phyloP scores from a whole-genome alignment of 1,140 invertebrate species.

The Drosophila sturtevanti region DNA sequence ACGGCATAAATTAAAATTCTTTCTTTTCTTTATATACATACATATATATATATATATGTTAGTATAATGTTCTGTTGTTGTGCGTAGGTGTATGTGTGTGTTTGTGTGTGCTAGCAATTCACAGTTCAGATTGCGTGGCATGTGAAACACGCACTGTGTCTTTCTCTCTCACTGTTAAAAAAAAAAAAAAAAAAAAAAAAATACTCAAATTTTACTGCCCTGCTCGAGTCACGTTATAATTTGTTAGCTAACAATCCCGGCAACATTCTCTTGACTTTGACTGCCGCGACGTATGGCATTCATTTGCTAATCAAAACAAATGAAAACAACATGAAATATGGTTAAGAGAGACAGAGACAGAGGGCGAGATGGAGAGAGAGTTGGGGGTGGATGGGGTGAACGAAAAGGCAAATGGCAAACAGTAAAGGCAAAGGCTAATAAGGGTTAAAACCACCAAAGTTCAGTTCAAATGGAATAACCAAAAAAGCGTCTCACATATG shows the following conservation, averaged over 20 bases:
- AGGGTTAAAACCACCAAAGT: conserved; percentile 72
- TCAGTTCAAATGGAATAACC: conserved; percentile 53
- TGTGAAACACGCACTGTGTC: conserved; percentile 63
- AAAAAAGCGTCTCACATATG: conserved; percentile 36
- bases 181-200: conserved; percentile 52
- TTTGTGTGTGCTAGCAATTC: conserved; percentile 46
- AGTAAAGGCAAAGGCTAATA: conserved; percentile 57
- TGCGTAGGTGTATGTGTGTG: conserved; percentile 14
- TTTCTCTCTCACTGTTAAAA: conserved; percentile 23
- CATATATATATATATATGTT: conserved; percentile 19
- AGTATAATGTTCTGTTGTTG: conserved; percentile 13
- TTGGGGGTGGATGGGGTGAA: too few species aligned
- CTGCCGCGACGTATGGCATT: conserved; percentile 34
- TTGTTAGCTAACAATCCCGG: conserved; percentile 39
- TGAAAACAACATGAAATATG: conserved; percentile 79
- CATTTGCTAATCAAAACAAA: conserved; percentile 80
- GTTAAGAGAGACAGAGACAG: conserved; percentile 12
- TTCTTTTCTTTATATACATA: not conserved
- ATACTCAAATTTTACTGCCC: conserved; percentile 72
- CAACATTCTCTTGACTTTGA: conserved; percentile 26
- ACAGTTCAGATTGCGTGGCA: conserved; percentile 65
- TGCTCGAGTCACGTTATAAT: conserved; percentile 69
- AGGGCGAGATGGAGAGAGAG: too few species aligned
- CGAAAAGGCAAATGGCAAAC: not conserved
- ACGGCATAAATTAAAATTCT: conserved; percentile 80